Evolutionary conservation across 2,888 invertebrate genomes (phyloP), one percentile per base, ranked within the genome.

Genomic region (Agrotis segetum): DNA sequence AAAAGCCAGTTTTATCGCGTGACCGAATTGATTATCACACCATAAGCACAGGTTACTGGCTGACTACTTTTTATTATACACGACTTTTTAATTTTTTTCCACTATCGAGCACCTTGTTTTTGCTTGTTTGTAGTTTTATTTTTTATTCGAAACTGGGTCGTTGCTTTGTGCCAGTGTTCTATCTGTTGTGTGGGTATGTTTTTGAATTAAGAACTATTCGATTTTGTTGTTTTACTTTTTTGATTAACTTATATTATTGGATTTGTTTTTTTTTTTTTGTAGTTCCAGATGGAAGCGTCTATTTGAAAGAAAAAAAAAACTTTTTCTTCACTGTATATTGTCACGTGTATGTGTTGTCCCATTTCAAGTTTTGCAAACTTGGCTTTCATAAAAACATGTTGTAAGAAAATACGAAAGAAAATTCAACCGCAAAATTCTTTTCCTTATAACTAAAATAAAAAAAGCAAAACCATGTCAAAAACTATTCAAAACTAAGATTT

Each of bases 1-100:
- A 59, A 65, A 69, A 74, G 74, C 78, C 67, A 60, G 34, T 40
- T 53, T 53, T 19, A 68, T 92, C 85, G 92, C 92, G 92, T 92
- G 92, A 89, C 90, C 68, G 74, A 86, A 88, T 90, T 91, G 89
- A 92, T 93, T 92, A 92, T 90, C 91, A 91, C 91, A 85, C 89
- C 63, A 87, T 92, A 92, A 92, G 90, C 88, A 89, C 77, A 75
- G 82, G 85, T 85, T 85, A 87, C 85, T 82, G 79, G 84, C 81
- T 74, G 70, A 74, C 76, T 75, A 83, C 72, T 83, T 88, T 88
- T 85, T 82, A 84, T 71, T 79, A 63, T 74, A 73, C 77, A 85
- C 81, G 77, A 79, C 79, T 84, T 88, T 90, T 87, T 83, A 81
- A 79, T 83, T 29, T 82, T 83, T 67, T 65, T 77, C 11, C 49